These are phyloP conservation scores for Poicephalus meyeri DNA, from an alignment of 2,113 vertebrate species.

Conservation along the genomic window DNA sequence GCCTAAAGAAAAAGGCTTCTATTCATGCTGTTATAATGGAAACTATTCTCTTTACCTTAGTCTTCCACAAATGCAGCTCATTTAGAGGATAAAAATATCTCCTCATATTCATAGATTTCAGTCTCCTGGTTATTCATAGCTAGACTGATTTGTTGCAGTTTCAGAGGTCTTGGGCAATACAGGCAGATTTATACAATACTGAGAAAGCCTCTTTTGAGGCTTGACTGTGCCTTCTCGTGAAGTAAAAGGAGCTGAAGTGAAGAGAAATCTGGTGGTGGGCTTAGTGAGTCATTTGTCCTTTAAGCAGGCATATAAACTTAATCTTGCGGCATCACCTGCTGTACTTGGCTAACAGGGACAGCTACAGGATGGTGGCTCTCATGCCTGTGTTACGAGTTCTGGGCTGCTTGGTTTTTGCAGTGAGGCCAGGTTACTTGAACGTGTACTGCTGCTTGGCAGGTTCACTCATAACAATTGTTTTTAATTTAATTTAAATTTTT, in stretches of 20 bases:
- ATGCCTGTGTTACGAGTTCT: accelerated
- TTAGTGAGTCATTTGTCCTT: not conserved
- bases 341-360: not conserved
- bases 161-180: not conserved
- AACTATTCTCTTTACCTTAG: slow-evolving; percentile 52
- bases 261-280: not conserved
- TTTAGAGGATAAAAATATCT: slow-evolving; percentile 41
- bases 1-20: slow-evolving; percentile 37
- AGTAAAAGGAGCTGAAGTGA: not conserved
- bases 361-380: not conserved
- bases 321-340: not conserved
- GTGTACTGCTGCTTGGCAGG: not conserved
- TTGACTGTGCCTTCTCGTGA: not conserved
- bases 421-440: not conserved
- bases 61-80: slow-evolving; percentile 8
- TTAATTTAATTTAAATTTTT: not conserved
- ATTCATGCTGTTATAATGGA: slow-evolving; percentile 42
- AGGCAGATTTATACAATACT: not conserved
- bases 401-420: not conserved
- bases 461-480: not conserved
- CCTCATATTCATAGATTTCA: not conserved
- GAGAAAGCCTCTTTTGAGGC: not conserved
- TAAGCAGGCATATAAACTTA: not conserved
- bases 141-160: not conserved
- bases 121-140: slow-evolving; percentile 14